Evolutionary conservation across 2,797 vertebrate genomes (phyloP).

Genomic region (Peromyscus nudipes): DNA sequence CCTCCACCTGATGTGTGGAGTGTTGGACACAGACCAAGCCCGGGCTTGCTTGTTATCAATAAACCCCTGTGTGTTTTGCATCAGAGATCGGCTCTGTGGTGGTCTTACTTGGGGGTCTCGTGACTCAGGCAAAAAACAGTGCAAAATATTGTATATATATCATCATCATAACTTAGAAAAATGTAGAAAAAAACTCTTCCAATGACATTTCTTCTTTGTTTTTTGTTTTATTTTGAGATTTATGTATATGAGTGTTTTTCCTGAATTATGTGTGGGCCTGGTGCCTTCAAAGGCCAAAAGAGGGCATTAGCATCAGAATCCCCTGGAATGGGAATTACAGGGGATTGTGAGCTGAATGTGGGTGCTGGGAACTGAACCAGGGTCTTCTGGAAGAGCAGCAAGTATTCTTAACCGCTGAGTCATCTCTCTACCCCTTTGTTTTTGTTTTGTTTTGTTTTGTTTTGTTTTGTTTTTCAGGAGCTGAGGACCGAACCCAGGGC

Average conservation of each 20-base stretch:
- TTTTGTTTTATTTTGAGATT: background rate
- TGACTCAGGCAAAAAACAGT: too few relatives aligned
- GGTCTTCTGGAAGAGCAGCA: background rate
- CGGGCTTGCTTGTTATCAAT: too few relatives aligned
- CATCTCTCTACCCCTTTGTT: too few relatives aligned
- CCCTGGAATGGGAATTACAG: background rate
- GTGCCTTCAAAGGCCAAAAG: background rate
- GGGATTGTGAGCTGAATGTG: background rate
- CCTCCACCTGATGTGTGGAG: too few relatives aligned
- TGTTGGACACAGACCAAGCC: too few relatives aligned
- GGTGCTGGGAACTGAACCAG: background rate
- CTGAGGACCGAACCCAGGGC: too few relatives aligned
- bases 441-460: too few relatives aligned
- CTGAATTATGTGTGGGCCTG: background rate
- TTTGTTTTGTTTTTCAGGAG: too few relatives aligned
- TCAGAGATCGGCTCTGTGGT: too few relatives aligned
- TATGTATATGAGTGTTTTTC: background rate
- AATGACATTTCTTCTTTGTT: background rate
- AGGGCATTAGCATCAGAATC: background rate
- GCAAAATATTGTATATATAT: background rate
- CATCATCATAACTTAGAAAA: background rate
- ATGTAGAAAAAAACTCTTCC: background rate
- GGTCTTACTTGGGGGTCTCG: too few relatives aligned
- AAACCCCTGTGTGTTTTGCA: too few relatives aligned
- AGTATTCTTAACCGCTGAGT: too few relatives aligned